A percentile compares a stretch with the other conserved stretches of the same genome.
These are phyloP conservation scores for Dermatemys mawii DNA, from an alignment of 2,113 vertebrate species.

Conservation along the genomic window DNA sequence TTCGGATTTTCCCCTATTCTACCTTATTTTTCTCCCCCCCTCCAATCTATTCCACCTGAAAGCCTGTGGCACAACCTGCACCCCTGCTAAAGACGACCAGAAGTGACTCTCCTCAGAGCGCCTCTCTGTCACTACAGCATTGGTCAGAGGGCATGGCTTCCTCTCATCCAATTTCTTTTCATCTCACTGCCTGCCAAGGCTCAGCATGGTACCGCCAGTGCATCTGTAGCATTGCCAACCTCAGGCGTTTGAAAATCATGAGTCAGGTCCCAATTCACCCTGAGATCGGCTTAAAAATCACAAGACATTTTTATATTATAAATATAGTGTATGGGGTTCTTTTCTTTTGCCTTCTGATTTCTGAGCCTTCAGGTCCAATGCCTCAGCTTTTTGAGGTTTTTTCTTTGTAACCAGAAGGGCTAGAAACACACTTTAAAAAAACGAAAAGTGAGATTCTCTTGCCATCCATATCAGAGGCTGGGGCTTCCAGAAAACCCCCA, in stretches of 20 bases:
- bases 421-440: background rate
- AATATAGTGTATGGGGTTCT: background rate
- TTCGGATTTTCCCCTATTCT: background rate
- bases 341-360: background rate
- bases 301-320: background rate
- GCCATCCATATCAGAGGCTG: background rate
- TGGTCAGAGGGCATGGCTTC: background rate
- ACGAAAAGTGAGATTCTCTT: background rate
- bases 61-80: background rate
- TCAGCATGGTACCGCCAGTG: background rate
- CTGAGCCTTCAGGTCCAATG: background rate
- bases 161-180: background rate
- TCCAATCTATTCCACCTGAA: background rate
- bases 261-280: background rate
- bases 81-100: background rate
- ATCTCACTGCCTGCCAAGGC: background rate
- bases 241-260: background rate
- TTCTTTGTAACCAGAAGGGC: background rate
- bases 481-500: background rate
- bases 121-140: background rate
- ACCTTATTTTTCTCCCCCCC: background rate
- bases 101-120: fast-evolving
- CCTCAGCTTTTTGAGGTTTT: background rate
- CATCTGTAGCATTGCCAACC: background rate
- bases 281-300: background rate